Evolutionary conservation across 30 jellyfish, hydroid and myxozoan species (phyloP).

Genomic region (Hydractinia echinata): DNA sequence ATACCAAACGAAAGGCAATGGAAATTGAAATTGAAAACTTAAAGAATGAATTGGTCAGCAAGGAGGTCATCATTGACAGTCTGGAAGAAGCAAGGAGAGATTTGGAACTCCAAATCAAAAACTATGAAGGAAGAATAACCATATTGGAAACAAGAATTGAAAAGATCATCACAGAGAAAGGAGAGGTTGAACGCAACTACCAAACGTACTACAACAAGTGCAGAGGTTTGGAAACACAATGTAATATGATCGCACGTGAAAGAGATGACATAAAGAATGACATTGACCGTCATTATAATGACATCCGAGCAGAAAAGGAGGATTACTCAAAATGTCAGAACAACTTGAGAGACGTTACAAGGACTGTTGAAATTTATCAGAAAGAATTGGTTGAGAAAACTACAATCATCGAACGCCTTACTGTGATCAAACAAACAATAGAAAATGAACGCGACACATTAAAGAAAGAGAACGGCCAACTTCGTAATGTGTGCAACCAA

Average conservation of each 20-base stretch:
- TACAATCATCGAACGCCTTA: conserved; percentile 77
- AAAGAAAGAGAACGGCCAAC: conserved; percentile 52
- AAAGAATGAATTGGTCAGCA: conserved; percentile 64
- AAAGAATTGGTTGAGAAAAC: conserved; percentile 83
- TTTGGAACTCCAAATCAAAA: conserved; percentile 54
- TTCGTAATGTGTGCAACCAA: conserved; percentile 46
- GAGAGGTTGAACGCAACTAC: conserved; percentile 70
- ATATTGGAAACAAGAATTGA: conserved; percentile 71
- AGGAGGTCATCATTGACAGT: conserved; percentile 78
- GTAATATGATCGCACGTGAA: conserved; percentile 57
- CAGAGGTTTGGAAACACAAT: conserved; percentile 63
- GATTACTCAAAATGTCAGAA: conserved; percentile 39
- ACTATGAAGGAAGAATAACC: conserved; percentile 43
- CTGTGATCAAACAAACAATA: conserved; percentile 62
- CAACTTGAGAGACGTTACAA: conserved; percentile 52
- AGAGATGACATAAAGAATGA: conserved; percentile 62
- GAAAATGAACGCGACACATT: conserved; percentile 84
- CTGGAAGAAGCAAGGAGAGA: conserved; percentile 79
- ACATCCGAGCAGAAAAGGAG: conserved; percentile 68
- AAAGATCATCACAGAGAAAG: conserved; percentile 57
- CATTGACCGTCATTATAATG: conserved; percentile 63
- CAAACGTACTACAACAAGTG: conserved; percentile 57
- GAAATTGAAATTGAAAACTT: conserved; percentile 83
- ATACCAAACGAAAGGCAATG: conserved; percentile 38
- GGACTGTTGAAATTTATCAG: conserved; percentile 66